Conservation (phyloP, 1,140 invertebrate genomes). For the Acromyrmex charruanus region DNA sequence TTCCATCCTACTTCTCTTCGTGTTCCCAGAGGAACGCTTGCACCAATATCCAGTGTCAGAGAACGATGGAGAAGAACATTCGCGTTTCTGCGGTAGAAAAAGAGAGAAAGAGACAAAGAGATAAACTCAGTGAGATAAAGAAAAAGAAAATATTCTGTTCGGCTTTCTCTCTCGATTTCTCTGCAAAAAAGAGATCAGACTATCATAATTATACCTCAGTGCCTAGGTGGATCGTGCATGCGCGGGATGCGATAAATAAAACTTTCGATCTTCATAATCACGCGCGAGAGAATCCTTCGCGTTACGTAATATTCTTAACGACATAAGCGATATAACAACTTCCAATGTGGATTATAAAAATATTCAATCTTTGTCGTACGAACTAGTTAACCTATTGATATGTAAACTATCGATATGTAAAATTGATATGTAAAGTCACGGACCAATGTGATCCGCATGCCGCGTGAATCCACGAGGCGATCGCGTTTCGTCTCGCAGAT, state of each 20-base stretch:
- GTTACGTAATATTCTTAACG: constrained; percentile 81
- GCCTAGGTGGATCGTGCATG: constrained; percentile 45
- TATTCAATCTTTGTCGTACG: constrained; percentile 84
- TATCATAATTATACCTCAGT: background rate
- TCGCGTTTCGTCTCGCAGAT: constrained; percentile 41
- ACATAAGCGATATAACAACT: constrained; percentile 86
- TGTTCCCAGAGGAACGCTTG: constrained; percentile 57
- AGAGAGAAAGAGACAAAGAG: background rate
- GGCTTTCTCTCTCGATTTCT: constrained; percentile 26
- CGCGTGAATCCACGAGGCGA: constrained; percentile 72
- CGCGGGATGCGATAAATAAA: constrained; percentile 24
- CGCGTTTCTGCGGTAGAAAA: background rate
- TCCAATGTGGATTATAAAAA: constrained; percentile 88
- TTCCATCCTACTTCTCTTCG: constrained; percentile 48
- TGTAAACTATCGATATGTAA: constrained; percentile 68
- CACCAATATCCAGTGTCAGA: constrained; percentile 61
- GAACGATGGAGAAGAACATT: constrained; percentile 27
- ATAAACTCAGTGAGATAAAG: background rate
- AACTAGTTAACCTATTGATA: constrained; percentile 81
- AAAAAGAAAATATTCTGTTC: background rate
- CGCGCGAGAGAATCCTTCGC: constrained; percentile 20
- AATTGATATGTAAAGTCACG: constrained; percentile 82
- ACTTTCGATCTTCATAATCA: constrained; percentile 5
- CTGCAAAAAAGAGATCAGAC: background rate
- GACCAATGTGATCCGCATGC: constrained; percentile 86